Conservation (phyloP, 1,140 invertebrate species). For the Melanaphis sacchari region DNA sequence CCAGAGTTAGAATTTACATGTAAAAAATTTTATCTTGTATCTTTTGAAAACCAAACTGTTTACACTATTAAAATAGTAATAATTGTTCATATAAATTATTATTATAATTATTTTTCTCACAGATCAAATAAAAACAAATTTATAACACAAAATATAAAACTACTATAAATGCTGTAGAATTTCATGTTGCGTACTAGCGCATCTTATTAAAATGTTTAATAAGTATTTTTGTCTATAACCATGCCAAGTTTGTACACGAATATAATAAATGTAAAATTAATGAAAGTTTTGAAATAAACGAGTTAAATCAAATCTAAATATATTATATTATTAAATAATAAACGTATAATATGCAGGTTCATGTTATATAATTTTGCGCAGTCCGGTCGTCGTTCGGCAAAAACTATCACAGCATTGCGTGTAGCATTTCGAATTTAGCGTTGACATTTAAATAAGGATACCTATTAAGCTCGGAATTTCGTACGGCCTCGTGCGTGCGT, state of each 20-base stretch:
- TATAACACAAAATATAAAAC: background rate
- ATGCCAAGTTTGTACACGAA: background rate
- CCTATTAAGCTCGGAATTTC: background rate
- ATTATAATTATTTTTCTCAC: background rate
- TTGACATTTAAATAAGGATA: background rate
- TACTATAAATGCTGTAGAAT: background rate
- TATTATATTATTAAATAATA: background rate
- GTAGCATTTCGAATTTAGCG: background rate
- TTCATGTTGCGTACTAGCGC: background rate
- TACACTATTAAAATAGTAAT: background rate
- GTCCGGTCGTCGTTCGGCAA: background rate
- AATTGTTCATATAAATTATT: background rate
- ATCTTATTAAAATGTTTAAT: background rate
- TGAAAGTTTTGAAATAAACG: background rate
- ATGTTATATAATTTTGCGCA: background rate
- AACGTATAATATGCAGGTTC: background rate
- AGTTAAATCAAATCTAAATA: background rate
- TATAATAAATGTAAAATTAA: background rate
- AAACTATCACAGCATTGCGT: background rate
- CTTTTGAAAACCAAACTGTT: background rate
- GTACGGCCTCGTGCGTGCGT: background rate
- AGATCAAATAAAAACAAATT: background rate
- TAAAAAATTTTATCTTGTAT: background rate
- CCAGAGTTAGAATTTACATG: background rate
- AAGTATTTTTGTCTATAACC: background rate